Evolutionary conservation across 2,113 vertebrate species (phyloP), one percentile per base, ranked within the genome.

Genomic region (Aphelocoma coerulescens): DNA sequence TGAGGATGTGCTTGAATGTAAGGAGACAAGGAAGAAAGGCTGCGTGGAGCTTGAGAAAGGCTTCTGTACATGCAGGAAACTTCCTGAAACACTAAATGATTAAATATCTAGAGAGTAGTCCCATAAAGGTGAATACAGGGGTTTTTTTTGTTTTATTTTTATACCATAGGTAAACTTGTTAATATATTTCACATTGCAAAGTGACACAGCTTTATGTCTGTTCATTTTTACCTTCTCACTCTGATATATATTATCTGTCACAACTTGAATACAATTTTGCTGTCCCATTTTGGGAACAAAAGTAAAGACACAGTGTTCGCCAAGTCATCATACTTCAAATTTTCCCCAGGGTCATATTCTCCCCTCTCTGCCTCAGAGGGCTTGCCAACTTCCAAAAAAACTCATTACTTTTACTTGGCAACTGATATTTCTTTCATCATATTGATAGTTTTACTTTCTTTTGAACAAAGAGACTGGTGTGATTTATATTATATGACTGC

Each of bases 371-470:
- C 23, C 75, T 61, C 39, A 44, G 41, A 72, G 22, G 52, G 6
- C 63, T 84, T 77, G 69, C 76, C 86, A 95, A 2, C 54, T 85
- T 84, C 20, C 32, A 57, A 69, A 93, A 67, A 44, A 91, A 9
- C 1, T 86, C 88, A 71, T 95, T 88, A 92, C 44, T 91, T 95
- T 48, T 61, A 51, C 58, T 75, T 95, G 91, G 83, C 61, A 81
- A 57, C 49, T 46, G 61, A 46, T 76, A 57, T 57, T 93, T 96
- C 89, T 92, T 88, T 92, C 83, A 91, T 88, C 80, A 85, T 16
- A 1, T 33, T 78, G 48, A 63, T 67, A 88, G 72, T 58, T 88
- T 83, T 86, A 65, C 44, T 77, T 93, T 94, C 52, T 81, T 65
- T 81, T 49, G 57, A 93, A 86, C 83, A 91, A 67, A 57, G 62